phyloP scores from a whole-genome alignment of 2,797 vertebrate genomes.

The Cetoscarus ocellatus region DNA sequence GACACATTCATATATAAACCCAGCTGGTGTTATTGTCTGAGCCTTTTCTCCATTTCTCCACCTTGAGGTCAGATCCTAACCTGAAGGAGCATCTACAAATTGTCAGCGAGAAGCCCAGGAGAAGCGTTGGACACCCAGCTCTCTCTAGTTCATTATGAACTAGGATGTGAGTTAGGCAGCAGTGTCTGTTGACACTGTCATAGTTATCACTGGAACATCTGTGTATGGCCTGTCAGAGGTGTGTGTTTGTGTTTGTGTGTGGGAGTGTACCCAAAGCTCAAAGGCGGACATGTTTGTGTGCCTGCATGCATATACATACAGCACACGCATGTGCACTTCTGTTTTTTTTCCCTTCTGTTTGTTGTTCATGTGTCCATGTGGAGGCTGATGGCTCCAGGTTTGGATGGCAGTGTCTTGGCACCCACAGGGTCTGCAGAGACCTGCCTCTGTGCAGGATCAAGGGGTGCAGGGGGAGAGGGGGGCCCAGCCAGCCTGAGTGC shows the following conservation, averaged over 20 bases:
- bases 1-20: constrained; percentile 6
- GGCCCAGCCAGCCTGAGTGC: constrained; percentile 68
- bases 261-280: constrained; percentile 21
- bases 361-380: constrained; percentile 68
- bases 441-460: constrained; percentile 81
- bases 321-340: constrained; percentile 43
- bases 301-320: constrained; percentile 57
- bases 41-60: constrained; percentile 40
- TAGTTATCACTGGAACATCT: constrained; percentile 71
- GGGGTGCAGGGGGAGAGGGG: constrained; percentile 67
- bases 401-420: constrained; percentile 78
- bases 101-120: constrained; percentile 70
- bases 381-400: constrained; percentile 76
- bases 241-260: constrained; percentile 36
- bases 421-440: constrained; percentile 75
- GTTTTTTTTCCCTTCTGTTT: constrained; percentile 22
- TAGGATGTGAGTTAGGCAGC: constrained; percentile 67
- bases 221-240: constrained; percentile 76
- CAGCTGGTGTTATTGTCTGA: constrained; percentile 35
- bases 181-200: constrained; percentile 78
- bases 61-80: constrained; percentile 64
- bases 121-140: constrained; percentile 52
- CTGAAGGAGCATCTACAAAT: constrained; percentile 68
- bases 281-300: constrained; percentile 60
- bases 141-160: constrained; percentile 76